These are phyloP conservation scores for Xyrauchen texanus DNA, from an alignment of 2,113 vertebrate genomes.

Conservation along the genomic window DNA sequence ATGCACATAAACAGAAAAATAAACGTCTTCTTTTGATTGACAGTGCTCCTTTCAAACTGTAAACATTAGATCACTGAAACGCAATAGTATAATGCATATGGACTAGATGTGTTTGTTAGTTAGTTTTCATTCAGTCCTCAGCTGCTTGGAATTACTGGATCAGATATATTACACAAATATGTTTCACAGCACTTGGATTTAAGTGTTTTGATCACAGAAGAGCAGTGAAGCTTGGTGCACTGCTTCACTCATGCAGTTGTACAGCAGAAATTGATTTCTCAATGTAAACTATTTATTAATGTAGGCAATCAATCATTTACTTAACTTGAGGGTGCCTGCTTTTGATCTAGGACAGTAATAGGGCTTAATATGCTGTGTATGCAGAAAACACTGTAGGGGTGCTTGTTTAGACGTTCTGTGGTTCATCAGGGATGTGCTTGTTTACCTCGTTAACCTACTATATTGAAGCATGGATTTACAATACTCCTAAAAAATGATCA, in stretches of 20 bases:
- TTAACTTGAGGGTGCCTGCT: background rate
- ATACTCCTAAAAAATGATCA: constrained; percentile 19
- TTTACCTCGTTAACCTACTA: background rate
- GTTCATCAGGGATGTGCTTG: background rate
- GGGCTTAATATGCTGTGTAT: no score
- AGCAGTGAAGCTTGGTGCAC: background rate
- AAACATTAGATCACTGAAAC: background rate
- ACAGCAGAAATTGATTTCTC: background rate
- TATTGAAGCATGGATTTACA: background rate
- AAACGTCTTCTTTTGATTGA: background rate
- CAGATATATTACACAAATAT: background rate
- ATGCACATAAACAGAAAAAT: background rate
- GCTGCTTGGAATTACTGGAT: background rate
- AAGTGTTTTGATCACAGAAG: background rate
- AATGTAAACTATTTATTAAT: background rate
- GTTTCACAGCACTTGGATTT: no score
- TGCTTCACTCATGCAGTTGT: no score
- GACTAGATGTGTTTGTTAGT: background rate
- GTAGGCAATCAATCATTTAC: background rate
- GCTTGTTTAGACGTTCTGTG: constrained; percentile 5
- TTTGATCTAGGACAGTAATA: background rate
- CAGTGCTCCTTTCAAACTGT: no score
- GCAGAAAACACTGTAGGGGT: background rate
- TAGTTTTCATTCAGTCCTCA: no score
- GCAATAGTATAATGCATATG: background rate